Evolutionary conservation across 2,797 vertebrate species (phyloP), one percentile per base, ranked within the genome.

Genomic region (Poeciliopsis infans): DNA sequence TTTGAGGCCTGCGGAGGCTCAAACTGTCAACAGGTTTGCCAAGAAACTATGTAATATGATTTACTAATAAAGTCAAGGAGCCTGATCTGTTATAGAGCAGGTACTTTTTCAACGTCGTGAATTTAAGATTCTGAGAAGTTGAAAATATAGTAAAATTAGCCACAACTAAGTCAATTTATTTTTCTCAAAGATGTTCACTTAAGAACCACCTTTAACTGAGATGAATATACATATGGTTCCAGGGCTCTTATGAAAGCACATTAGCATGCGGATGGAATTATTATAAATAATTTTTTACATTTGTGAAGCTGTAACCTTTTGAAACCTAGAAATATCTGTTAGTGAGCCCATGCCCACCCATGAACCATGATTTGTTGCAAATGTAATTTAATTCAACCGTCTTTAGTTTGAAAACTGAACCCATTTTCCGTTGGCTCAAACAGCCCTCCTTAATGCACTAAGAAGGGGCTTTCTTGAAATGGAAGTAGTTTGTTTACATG

Each of bases 1-100:
- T 88, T 86, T 91, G 87, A 92, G 91, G 88, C 82, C 82, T 86
- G 83, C 72, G 51, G 75, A 75, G 84, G 80, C 90, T 61, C 79
- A 82, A 69, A 82, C 77, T 79, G 79, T 92, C 89, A 90, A 90
- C 87, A 85, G 75, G 87, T 87, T 88, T 85, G 81, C 75, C 80
- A 79, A 87, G 77, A 88, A 85, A 84, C 66, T 57, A 33, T 64
- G 8, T 31, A 85, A 79, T 79, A 53, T 80, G 87, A 87, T 87
- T 87, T 87, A 89, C 72, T 51, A 51, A 85, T 46, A 61, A 86
- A 86, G 66, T 78, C 73, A 31, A 49, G 25, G 31, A 55, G 28
- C 43, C 13, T 36, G 25, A 15, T 45, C 55, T 72, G 36, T 72
- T 59, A 49, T 53, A 46, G 28, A 74, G 5, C 33, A 33, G n/a